Evolutionary conservation across 2,113 vertebrate genomes (phyloP).

Genomic region (Suncus etruscus): DNA sequence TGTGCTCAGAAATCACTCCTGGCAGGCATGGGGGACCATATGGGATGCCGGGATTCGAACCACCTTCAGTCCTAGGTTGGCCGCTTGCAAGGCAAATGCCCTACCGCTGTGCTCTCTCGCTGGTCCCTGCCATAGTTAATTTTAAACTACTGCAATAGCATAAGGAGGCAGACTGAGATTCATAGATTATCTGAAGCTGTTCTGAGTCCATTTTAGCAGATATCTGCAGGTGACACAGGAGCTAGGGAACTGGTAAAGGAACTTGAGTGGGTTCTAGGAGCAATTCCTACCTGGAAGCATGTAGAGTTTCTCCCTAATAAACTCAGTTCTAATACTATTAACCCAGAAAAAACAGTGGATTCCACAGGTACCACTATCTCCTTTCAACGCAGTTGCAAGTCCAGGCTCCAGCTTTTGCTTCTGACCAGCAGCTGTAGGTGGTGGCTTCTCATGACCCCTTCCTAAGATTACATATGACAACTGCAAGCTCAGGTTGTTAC

Average conservation of each 20-base stretch:
- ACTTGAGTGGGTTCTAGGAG: neutral
- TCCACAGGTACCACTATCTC: neutral
- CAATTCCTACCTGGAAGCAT: neutral
- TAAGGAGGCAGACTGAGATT: neutral
- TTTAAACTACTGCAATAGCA: neutral
- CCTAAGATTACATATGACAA: neutral
- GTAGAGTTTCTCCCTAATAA: neutral
- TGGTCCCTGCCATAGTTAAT: neutral
- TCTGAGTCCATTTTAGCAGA: neutral
- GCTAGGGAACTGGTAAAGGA: neutral
- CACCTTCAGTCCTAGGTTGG: too few species aligned
- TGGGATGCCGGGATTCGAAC: too few species aligned
- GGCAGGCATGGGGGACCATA: too few species aligned
- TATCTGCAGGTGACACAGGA: too few species aligned
- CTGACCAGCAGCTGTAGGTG: neutral
- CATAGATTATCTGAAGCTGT: rapidly evolving
- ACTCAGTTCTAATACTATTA: neutral
- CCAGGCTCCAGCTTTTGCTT: neutral
- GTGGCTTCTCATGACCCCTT: neutral
- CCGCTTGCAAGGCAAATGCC: too few species aligned
- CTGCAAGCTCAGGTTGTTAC: neutral
- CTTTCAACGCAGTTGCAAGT: neutral
- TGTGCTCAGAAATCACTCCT: too few species aligned
- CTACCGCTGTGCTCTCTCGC: too few species aligned
- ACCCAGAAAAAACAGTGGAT: neutral